These are phyloP conservation scores for Dicrurus megarhynchus DNA, from an alignment of 2,113 vertebrate genomes.

Conservation along the genomic window DNA sequence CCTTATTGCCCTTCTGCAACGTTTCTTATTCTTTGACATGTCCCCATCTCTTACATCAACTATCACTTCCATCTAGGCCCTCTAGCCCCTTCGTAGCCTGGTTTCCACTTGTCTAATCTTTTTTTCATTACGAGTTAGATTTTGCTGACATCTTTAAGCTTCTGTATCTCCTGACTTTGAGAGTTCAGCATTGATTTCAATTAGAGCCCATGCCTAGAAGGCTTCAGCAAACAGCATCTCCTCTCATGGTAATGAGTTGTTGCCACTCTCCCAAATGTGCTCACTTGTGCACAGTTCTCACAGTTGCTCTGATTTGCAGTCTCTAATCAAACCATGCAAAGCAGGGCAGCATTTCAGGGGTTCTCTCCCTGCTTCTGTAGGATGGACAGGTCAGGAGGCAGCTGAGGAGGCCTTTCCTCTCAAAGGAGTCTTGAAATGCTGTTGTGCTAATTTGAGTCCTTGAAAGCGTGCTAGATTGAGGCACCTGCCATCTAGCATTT, in stretches of 20 bases:
- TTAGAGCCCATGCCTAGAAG: background rate
- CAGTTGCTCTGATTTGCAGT: background rate
- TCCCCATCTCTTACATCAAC: conserved; percentile 8
- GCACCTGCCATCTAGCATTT: background rate
- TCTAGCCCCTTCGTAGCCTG: background rate
- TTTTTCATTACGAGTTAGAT: conserved; percentile 18
- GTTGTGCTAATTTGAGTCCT: background rate
- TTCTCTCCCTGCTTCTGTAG: background rate
- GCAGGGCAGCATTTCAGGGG: background rate
- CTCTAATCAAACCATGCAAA: background rate
- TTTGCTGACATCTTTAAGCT: background rate
- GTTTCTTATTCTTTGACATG: background rate
- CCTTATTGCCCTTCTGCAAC: background rate
- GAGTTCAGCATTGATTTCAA: background rate
- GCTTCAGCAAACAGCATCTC: background rate
- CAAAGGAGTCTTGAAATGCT: background rate
- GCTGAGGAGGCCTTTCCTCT: background rate
- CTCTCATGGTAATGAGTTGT: background rate
- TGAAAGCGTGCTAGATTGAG: background rate
- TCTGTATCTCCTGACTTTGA: background rate
- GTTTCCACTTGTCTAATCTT: conserved; percentile 24
- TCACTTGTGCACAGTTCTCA: background rate
- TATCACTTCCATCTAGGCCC: background rate
- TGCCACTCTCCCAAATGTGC: background rate
- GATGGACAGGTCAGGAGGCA: background rate